These are phyloP conservation scores for Lampris incognitus DNA, from an alignment of 2,113 vertebrate genomes.

Conservation along the genomic window DNA sequence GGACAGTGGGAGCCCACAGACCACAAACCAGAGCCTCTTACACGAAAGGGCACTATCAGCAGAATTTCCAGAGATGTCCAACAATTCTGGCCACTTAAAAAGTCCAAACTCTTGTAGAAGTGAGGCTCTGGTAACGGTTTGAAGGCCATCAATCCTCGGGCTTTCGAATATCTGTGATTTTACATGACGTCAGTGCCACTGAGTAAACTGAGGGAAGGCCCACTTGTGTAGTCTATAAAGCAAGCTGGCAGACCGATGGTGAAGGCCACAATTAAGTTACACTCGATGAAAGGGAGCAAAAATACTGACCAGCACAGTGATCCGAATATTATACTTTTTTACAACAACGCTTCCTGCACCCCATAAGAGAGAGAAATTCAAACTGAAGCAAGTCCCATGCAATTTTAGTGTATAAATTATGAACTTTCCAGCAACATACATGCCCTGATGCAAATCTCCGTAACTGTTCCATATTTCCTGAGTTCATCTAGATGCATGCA, in stretches of 20 bases:
- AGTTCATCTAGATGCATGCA: too few relatives aligned
- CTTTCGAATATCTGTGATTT: constrained; percentile 33
- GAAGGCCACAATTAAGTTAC: constrained; percentile 18
- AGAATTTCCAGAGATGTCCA: constrained; percentile 26
- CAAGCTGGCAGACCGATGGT: constrained; percentile 15
- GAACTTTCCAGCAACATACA: too few relatives aligned
- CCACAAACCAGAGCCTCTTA: not conserved
- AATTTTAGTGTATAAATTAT: too few relatives aligned
- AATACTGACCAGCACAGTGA: not conserved
- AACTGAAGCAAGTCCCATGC: too few relatives aligned
- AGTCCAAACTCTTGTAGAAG: constrained; percentile 8
- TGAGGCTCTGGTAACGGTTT: not conserved
- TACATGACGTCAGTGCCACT: not conserved
- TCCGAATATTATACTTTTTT: too few relatives aligned
- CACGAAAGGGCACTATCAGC: not conserved
- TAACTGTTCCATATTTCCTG: too few relatives aligned
- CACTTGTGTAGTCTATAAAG: constrained; percentile 41
- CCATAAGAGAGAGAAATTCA: too few relatives aligned
- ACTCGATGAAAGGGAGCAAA: constrained; percentile 11
- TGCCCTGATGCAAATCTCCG: too few relatives aligned
- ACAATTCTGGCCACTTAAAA: not conserved
- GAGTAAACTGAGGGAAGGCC: constrained; percentile 16
- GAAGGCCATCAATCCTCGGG: not conserved
- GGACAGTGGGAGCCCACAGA: constrained; percentile 20
- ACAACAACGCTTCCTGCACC: too few relatives aligned